Conservation (phyloP, 2,888 invertebrate genomes). For the Himalopsyche tibetana region DNA sequence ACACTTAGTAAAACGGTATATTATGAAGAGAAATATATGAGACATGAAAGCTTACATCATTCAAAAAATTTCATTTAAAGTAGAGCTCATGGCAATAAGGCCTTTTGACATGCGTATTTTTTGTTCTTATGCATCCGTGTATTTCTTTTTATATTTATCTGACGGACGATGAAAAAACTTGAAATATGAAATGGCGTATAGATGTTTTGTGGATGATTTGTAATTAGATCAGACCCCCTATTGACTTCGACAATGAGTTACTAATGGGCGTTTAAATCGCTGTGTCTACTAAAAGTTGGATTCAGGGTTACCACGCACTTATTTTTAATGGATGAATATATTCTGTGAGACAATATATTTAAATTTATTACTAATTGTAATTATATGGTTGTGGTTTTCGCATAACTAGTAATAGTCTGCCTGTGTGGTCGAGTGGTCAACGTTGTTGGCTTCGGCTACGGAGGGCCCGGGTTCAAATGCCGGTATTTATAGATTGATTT, state of each 20-base stretch:
- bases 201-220: conserved; percentile 44
- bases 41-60: too few relatives aligned
- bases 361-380: too few relatives aligned
- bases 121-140: not conserved
- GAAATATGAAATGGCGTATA: conserved; percentile 19
- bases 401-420: too few relatives aligned
- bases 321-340: not conserved
- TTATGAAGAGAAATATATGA: too few relatives aligned
- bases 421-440: too few relatives aligned
- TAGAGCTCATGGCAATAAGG: not conserved
- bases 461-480: too few relatives aligned
- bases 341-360: too few relatives aligned
- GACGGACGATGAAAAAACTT: conserved; percentile 35
- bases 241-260: conserved; percentile 55
- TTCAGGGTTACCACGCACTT: conserved; percentile 25
- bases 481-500: too few relatives aligned
- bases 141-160: conserved; percentile 21
- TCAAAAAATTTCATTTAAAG: not conserved
- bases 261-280: conserved; percentile 61
- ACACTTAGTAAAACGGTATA: too few relatives aligned
- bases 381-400: too few relatives aligned
- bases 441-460: too few relatives aligned
- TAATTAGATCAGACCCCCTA: conserved; percentile 64
- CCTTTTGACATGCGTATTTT: conserved; percentile 12
- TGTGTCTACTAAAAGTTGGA: conserved; percentile 55